A percentile compares a stretch with the other conserved stretches of the same genome.
These are phyloP conservation scores for Malacosoma neustria DNA, from an alignment of 2,888 invertebrate species.

Conservation along the genomic window DNA sequence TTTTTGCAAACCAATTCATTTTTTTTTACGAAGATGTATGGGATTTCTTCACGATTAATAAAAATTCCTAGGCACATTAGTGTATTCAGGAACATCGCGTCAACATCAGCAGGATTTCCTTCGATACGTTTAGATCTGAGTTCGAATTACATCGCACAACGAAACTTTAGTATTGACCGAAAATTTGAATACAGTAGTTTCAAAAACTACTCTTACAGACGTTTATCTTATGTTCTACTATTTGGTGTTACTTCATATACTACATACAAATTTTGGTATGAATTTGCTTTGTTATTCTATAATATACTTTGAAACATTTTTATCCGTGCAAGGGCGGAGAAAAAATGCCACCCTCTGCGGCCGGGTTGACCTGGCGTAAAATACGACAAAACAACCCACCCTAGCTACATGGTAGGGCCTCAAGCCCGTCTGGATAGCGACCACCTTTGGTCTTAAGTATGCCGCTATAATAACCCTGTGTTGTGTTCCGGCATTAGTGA, in stretches of 20 bases:
- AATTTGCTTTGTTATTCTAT: neutral
- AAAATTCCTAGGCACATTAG: conserved; percentile 31
- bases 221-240: conserved; percentile 41
- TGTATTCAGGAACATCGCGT: conserved; percentile 26
- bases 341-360: no score
- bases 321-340: no score
- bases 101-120: conserved; percentile 12
- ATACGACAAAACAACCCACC: no score
- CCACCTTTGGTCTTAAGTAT: no score
- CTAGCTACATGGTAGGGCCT: no score
- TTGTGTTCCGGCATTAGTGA: no score
- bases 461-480: no score
- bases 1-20: no score
- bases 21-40: conserved; percentile 33
- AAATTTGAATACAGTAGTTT: conserved; percentile 17
- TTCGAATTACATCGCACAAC: conserved; percentile 20
- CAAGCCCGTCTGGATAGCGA: no score
- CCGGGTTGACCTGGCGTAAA: no score
- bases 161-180: conserved; percentile 21
- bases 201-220: conserved; percentile 27
- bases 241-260: conserved; percentile 43
- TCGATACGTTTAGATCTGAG: conserved; percentile 7
- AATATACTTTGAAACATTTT: neutral
- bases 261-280: conserved; percentile 53
- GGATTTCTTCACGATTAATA: conserved; percentile 28